These are phyloP conservation scores for Tympanuchus pallidicinctus DNA, from an alignment of 2,113 vertebrate genomes.

Conservation along the genomic window DNA sequence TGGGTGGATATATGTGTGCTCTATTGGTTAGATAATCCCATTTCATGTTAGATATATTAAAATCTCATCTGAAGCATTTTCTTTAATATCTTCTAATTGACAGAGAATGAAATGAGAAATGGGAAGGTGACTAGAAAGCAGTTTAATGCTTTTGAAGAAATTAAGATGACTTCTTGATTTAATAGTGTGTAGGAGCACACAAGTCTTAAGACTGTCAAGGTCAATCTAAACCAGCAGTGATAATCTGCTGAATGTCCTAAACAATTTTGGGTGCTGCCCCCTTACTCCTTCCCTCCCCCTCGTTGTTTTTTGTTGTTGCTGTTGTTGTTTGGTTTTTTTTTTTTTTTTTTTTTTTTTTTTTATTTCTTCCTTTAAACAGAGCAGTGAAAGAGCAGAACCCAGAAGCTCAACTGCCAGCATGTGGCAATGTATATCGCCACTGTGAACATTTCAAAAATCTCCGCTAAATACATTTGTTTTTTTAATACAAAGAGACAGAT, in stretches of 20 bases:
- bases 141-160: not conserved
- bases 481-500: not conserved
- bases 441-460: too few species aligned
- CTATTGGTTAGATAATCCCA: not conserved
- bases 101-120: not conserved
- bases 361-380: constrained; percentile 66
- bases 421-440: not conserved
- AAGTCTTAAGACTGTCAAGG: not conserved
- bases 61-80: not conserved
- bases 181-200: not conserved
- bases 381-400: constrained; percentile 84
- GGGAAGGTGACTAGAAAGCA: not conserved
- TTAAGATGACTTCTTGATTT: not conserved
- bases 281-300: not conserved
- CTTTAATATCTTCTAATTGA: not conserved
- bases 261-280: not conserved
- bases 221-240: not conserved
- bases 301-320: not conserved
- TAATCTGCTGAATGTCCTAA: not conserved
- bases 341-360: too few species aligned
- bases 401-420: constrained; percentile 57
- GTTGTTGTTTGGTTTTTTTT: too few species aligned
- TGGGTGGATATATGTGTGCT: not conserved
- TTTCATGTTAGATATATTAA: not conserved
- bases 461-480: too few species aligned